phyloP scores from a whole-genome alignment of 2,113 vertebrate genomes.

The Hippocampus zosterae region DNA sequence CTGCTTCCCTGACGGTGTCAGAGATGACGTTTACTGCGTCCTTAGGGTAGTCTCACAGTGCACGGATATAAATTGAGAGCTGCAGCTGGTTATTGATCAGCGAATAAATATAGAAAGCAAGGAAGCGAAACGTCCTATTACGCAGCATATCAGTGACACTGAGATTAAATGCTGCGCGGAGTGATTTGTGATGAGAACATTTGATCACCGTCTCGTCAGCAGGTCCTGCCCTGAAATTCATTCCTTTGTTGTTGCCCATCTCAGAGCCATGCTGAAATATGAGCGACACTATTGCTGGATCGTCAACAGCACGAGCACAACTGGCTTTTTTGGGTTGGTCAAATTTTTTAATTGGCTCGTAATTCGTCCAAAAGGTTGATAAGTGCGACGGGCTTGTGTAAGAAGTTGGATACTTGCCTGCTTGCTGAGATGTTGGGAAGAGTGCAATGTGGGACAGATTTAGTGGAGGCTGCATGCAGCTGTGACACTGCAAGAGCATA shows the following conservation, averaged over 20 bases:
- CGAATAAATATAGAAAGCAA: neutral
- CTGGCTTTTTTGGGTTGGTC: neutral
- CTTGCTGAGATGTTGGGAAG: slow-evolving; percentile 10
- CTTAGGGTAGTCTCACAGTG: neutral
- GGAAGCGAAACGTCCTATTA: neutral
- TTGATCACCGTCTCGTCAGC: neutral
- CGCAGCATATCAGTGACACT: neutral
- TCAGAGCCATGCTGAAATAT: slow-evolving; percentile 16
- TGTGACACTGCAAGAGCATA: slow-evolving; percentile 17
- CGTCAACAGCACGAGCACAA: slow-evolving; percentile 5
- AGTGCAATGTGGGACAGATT: slow-evolving; percentile 21
- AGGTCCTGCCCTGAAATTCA: slow-evolving; percentile 2
- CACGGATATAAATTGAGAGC: neutral
- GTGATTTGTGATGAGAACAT: neutral
- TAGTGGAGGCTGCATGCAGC: slow-evolving; percentile 18
- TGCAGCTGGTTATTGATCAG: slow-evolving; percentile 14
- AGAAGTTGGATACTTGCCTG: slow-evolving; percentile 10
- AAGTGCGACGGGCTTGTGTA: neutral
- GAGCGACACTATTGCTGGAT: neutral
- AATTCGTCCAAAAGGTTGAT: neutral
- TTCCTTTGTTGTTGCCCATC: slow-evolving; percentile 14
- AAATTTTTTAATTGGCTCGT: neutral
- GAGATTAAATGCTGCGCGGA: neutral
- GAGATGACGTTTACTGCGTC: slow-evolving; percentile 1
- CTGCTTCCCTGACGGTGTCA: neutral